phyloP scores from a whole-genome alignment of 2,888 invertebrate species.

The Sympetrum striolatum region DNA sequence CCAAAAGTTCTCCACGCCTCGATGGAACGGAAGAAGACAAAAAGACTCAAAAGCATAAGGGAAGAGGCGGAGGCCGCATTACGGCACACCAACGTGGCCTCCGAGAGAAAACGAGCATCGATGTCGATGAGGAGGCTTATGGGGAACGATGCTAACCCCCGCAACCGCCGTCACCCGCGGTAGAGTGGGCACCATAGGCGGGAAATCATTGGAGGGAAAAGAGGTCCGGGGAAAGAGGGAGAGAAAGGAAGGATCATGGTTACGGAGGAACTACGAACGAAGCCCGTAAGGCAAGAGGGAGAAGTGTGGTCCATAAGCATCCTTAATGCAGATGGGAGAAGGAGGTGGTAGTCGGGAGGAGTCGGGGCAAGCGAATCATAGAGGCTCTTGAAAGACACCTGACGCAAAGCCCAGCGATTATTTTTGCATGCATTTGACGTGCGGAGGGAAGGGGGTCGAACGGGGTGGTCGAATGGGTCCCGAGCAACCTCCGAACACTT shows the following conservation, averaged over 20 bases:
- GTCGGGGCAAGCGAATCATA: not conserved
- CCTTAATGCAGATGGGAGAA: not conserved
- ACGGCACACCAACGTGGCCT: not conserved
- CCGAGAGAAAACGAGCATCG: not conserved
- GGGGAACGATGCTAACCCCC: not conserved
- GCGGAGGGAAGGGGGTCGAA: not conserved
- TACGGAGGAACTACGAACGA: not conserved
- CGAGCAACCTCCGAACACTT: not conserved
- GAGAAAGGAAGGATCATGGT: not conserved
- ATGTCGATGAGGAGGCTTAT: constrained; percentile 1
- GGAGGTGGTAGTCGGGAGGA: not conserved
- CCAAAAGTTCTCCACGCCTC: not conserved
- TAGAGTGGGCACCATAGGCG: not conserved
- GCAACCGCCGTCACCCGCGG: not conserved
- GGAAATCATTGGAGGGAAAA: not conserved
- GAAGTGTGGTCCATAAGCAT: constrained; percentile 2
- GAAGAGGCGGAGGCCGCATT: not conserved
- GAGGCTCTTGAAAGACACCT: constrained; percentile 27
- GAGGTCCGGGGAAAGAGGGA: not conserved
- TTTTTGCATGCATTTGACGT: constrained; percentile 32
- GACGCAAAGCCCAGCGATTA: constrained; percentile 25
- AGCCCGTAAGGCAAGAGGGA: not conserved
- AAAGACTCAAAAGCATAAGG: not conserved
- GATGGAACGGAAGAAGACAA: not conserved
- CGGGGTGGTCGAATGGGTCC: not conserved